phyloP scores from a whole-genome alignment of 2,888 invertebrate genomes.

The Isotomurus palustris region DNA sequence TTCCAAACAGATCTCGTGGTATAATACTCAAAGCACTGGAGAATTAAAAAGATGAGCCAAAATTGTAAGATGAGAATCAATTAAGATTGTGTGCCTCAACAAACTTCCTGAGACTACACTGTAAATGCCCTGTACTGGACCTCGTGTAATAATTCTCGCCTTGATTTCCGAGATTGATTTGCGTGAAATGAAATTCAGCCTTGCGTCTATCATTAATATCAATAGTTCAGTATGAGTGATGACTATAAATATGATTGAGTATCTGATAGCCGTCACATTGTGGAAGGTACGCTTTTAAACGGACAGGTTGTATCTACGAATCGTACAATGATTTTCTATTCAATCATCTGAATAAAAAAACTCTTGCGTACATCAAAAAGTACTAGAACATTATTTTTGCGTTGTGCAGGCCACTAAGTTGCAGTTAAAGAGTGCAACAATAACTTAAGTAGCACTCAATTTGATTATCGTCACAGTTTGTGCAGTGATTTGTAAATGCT shows the following conservation, averaged over 20 bases:
- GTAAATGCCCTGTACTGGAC: too few relatives aligned
- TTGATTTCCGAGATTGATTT: too few relatives aligned
- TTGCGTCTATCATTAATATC: neutral
- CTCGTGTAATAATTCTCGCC: too few relatives aligned
- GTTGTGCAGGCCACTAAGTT: slow-evolving; percentile 2
- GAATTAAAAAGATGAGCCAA: too few relatives aligned
- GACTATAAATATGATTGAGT: neutral
- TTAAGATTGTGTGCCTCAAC: too few relatives aligned
- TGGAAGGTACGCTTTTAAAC: slow-evolving; percentile 4
- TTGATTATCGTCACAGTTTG: neutral
- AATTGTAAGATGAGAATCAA: too few relatives aligned
- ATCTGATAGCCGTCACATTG: slow-evolving; percentile 6
- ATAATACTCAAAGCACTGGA: too few relatives aligned
- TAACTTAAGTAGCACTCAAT: neutral
- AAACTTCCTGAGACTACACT: too few relatives aligned
- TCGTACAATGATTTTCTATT: neutral
- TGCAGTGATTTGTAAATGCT: neutral
- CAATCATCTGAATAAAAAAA: too few relatives aligned
- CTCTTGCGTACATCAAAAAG: neutral
- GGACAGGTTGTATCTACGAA: neutral
- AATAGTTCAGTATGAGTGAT: neutral
- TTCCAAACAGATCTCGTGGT: too few relatives aligned
- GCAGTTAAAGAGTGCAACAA: slow-evolving; percentile 5
- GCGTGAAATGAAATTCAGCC: too few relatives aligned
- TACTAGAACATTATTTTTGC: neutral